Percentiles rank a stretch among this genome's conserved stretches.
These are phyloP conservation scores for Zaprionus nigranus DNA, from an alignment of 1,140 invertebrate species.

Conservation along the genomic window DNA sequence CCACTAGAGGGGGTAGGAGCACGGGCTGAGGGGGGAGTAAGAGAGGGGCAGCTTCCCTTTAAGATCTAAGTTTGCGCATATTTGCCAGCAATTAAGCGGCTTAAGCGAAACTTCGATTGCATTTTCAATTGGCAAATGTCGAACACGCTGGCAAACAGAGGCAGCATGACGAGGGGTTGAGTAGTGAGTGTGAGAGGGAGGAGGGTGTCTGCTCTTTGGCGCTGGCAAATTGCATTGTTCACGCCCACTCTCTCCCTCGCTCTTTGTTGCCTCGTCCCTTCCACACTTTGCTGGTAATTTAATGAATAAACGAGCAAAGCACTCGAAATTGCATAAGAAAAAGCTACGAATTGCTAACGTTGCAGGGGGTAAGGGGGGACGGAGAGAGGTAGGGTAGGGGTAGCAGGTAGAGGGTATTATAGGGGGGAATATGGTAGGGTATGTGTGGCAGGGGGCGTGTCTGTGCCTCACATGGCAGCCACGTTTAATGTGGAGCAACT, in stretches of 20 bases:
- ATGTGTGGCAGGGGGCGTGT: background rate
- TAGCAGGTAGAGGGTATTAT: background rate
- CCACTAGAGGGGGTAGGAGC: background rate
- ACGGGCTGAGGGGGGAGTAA: background rate
- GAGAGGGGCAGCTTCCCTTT: background rate
- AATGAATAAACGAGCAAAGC: conserved; percentile 59
- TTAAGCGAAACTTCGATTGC: conserved; percentile 48
- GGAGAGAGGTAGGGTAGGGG: background rate
- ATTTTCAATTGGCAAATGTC: conserved; percentile 39
- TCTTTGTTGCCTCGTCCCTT: background rate
- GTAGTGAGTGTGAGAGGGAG: background rate
- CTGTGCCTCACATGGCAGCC: conserved; percentile 13
- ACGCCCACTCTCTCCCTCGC: background rate
- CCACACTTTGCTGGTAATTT: conserved; percentile 41
- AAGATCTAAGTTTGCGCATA: conserved; percentile 21
- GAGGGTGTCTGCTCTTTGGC: background rate
- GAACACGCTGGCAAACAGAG: conserved; percentile 14
- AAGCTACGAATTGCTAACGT: conserved; percentile 14
- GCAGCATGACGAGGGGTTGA: too few species aligned
- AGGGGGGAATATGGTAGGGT: background rate
- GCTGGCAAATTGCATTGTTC: conserved; percentile 49
- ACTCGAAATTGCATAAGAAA: conserved; percentile 50
- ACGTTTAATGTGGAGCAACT: conserved; percentile 49
- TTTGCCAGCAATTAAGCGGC: conserved; percentile 74
- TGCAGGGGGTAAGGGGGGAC: too few species aligned